Evolutionary conservation across 2,113 vertebrate species (phyloP).

Genomic region (Conger conger): DNA sequence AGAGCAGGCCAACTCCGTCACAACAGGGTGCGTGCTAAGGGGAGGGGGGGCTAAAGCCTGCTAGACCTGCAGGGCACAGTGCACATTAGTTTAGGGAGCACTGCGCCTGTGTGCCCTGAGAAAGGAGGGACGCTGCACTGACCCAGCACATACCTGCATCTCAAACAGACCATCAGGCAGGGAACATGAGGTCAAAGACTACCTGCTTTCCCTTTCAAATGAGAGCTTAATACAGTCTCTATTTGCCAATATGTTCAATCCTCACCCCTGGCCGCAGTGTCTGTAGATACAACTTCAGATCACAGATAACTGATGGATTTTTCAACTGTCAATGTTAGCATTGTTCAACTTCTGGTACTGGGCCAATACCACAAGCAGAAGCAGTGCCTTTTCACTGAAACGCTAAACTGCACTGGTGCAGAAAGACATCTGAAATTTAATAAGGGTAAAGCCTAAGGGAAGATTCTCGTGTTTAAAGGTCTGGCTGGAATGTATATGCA

Average conservation of each 20-base stretch:
- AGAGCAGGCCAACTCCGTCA: background rate
- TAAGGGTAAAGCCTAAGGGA: background rate
- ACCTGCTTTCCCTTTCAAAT: background rate
- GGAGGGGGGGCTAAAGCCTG: background rate
- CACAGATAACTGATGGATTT: background rate
- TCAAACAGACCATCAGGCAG: background rate
- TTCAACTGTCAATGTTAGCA: no score
- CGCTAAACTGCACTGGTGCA: background rate
- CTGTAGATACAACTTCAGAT: background rate
- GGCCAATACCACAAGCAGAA: background rate
- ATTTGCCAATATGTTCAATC: background rate
- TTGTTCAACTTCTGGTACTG: background rate
- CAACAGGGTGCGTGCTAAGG: background rate
- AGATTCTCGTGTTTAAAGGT: background rate
- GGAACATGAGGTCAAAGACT: background rate
- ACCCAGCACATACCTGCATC: background rate
- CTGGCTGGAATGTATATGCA: background rate
- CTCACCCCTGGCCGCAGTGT: background rate
- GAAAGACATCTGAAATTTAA: background rate
- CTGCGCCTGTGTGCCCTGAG: background rate
- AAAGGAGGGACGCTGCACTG: background rate
- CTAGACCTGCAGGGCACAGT: background rate
- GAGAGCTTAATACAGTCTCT: background rate
- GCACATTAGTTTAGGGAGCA: background rate
- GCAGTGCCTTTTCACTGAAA: background rate